Evolutionary conservation across 2,888 invertebrate species (phyloP), one percentile per base, ranked within the genome.

Genomic region (Odontomyia ornata): DNA sequence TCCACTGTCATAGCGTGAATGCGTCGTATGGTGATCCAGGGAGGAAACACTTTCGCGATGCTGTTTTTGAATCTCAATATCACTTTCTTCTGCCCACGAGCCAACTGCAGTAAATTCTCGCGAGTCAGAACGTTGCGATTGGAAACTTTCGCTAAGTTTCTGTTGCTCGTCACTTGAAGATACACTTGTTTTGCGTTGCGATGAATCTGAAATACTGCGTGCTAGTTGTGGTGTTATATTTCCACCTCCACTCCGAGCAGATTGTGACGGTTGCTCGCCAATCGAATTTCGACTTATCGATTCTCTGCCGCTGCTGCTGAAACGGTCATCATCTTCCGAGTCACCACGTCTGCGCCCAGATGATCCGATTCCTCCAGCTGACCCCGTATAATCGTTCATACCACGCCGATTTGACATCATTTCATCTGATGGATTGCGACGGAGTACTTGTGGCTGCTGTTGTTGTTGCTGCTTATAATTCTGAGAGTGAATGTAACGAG

Each of bases 51-150:
- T 86, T 75, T 86, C 85, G 30, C 85, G 84, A n/a, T 85, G 83
- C 69, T 84, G 83, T 52, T 86, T 52, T 11, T 73, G 85, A 4
- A 79, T 60, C 28, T 80, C 80, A 0, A 84, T 83, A 79, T 86
- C 86, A 2, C 86, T 85, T 81, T 87, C 87, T 80, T 89, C 89
- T 0, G 88, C 87, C 89, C 89, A 89, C 3, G 88, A 88, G 11
- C 83, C 82, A 21, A 76, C 69, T 3, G 76, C 47, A 4, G 75
- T 60, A 69, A 77, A 76, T 76, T 81, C 81, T 46, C 80, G 77
- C 13, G 80, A 79, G 62, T 80, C 80, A 2, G 80, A 77, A 62
- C 80, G 79, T 25, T 79, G 72, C 18, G 77, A 57, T 28, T 79
- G 81, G 76, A 79, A 82, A 65, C 78, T 80, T 76, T 79, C 81